Base-by-base conservation (phyloP, 2,113 vertebrate species). In the Dromaius novaehollandiae region DNA sequence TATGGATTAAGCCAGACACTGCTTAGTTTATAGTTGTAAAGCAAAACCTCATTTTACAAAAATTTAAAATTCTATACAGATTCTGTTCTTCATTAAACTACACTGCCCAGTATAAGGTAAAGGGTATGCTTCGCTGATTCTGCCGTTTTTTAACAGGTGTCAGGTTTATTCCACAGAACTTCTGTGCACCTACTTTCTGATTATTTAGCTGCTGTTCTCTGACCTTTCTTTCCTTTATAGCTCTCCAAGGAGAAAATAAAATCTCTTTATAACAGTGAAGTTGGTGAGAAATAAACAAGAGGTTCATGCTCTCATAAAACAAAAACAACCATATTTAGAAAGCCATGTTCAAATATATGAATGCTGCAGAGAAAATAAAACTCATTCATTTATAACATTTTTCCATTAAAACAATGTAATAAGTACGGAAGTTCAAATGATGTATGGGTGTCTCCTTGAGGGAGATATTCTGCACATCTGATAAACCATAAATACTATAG, bases 361-460 rank as follows among this genome's bases (percentile, higher is more conserved):
- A 66, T 46, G 40, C 42, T 76, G n/a, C 88, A 61, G 70, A 91
- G 82, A 94, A 51, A 86, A 95, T 84, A 96, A 95, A 97, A 90
- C 82, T 95, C 85, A 74, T 63, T 97, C 96, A 92, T 92, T 90
- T 82, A 87, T 95, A 97, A 95, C 79, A 63, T 91, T 97, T 97
- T 98, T 96, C 96, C 87, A 96, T 95, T 91, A 95, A 92, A 96
- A 95, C 93, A 95, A 92, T 55, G 60, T 44, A 74, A 93, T 96
- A 93, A 95, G 82, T 93, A 68, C 76, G 40, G 79, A 95, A 92
- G 78, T 95, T 93, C 82, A 86, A 93, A 65, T 93, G 95, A 97
- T 91, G 44, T 89, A 93, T 86, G 34, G 82, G 55, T 74, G 65
- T 97, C 93, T 96, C 98, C 98, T 98, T 97, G 98, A 97, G 89